Base-by-base conservation (phyloP, 2,888 invertebrate genomes). In the Sarcophaga caerulescens region DNA sequence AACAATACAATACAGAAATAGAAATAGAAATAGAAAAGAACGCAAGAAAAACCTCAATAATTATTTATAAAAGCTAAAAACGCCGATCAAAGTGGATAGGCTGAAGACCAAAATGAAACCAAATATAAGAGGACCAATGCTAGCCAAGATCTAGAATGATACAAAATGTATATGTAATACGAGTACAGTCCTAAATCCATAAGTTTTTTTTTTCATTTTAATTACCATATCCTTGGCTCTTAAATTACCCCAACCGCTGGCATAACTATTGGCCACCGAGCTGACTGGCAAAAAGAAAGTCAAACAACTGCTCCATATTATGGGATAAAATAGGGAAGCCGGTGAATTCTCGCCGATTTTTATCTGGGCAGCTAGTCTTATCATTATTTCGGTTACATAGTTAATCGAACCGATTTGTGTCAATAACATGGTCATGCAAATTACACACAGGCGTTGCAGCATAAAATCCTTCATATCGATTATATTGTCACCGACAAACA, bases 261-360 rank as follows among this genome's bases (percentile, higher is more conserved):
- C 76, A 76, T 83, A 85, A 69, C 73, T 59, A 77, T 85, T 85
- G 1, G 80, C 75, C 4, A 76, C 63, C 19, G 82, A 80, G n/a
- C 85, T 85, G 0, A 85, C 60, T 0, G 85, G 85, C 45, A 85
- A 17, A n/a, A 85, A 6, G 63, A 85, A 85, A 10, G 80, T 71
- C 52, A 85, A n/a, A 17, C 76, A 73, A 17, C 60, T 35, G 1
- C 79, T 62, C 83, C 82, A 83, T 1, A 62, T 19, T 52, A 85
- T 75, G 59, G 80, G 80, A 68, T 68, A 81, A 8, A 78, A 44
- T 0, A 74, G 5, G 0, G 45, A 11, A 12, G 71, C n/a, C n/a
- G 78, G 45, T 11, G 14, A 14, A 0, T 44, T 19, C 1, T 68
- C 52, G 10, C 44, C 71, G 2, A 68, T 47, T 14, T 57, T 70